These are phyloP conservation scores for Anser brachyrhynchus DNA, from an alignment of 2,113 vertebrate genomes.

Conservation along the genomic window DNA sequence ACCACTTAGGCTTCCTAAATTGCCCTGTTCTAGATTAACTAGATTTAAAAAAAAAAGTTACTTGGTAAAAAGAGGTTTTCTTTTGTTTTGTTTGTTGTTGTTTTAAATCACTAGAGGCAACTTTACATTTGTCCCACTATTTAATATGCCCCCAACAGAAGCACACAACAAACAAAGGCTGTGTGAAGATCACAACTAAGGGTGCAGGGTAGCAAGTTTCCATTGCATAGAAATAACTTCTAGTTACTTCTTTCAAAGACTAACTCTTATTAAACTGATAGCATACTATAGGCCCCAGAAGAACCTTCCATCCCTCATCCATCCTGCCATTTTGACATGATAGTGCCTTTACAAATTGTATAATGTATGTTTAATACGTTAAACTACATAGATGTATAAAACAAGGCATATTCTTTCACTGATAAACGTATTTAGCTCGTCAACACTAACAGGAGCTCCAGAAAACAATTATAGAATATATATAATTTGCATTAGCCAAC, in stretches of 20 bases:
- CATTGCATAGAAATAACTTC: not conserved
- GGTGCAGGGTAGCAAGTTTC: not conserved
- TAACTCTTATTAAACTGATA: not conserved
- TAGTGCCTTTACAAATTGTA: not conserved
- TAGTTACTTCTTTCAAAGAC: too few species aligned
- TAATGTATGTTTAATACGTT: constrained; percentile 4
- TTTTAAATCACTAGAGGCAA: not conserved
- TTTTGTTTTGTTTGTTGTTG: not conserved
- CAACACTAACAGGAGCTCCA: constrained; percentile 7
- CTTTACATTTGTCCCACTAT: not conserved
- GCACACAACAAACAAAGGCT: not conserved
- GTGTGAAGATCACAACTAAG: not conserved
- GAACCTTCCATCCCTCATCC: not conserved
- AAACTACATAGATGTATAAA: constrained; percentile 22
- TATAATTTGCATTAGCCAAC: constrained; percentile 2
- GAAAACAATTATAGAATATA: constrained; percentile 20
- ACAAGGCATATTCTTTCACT: not conserved
- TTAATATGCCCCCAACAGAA: not conserved
- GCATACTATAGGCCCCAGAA: not conserved
- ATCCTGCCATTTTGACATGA: not conserved
- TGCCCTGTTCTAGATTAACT: not conserved
- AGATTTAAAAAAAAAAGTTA: not conserved
- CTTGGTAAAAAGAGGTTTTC: not conserved
- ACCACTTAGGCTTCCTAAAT: not conserved
- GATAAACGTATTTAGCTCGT: constrained; percentile 34